Evolutionary conservation across 2,888 invertebrate genomes (phyloP).

Genomic region (Lasioglossum morio): DNA sequence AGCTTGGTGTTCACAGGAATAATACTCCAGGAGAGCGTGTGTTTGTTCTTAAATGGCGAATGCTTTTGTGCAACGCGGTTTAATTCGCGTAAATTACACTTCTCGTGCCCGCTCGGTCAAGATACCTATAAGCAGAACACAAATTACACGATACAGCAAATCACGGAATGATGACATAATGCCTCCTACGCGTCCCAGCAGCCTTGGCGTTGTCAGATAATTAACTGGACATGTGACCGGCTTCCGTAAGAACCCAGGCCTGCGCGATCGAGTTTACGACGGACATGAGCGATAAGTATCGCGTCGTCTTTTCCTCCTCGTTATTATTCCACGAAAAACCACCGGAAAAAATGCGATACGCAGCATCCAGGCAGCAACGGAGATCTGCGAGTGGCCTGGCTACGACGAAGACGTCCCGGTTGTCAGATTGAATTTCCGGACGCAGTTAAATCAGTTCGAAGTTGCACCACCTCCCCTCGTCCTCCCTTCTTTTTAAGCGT

Average conservation of each 20-base stretch:
- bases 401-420: neutral
- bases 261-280: constrained; percentile 26
- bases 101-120: constrained; percentile 1
- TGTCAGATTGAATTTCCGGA: constrained; percentile 19
- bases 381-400: neutral
- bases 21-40: neutral
- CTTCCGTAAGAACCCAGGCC: constrained; percentile 43
- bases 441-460: constrained; percentile 32
- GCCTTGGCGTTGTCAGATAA: constrained; percentile 64
- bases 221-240: constrained; percentile 56
- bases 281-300: neutral
- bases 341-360: neutral
- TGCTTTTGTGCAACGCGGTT: neutral
- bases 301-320: neutral
- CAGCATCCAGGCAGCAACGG: neutral
- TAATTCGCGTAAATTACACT: neutral
- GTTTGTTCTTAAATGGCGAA: neutral
- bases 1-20: neutral
- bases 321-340: neutral
- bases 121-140: constrained; percentile 13
- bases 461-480: neutral
- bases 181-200: constrained; percentile 54
- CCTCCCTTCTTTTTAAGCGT: constrained; percentile 49
- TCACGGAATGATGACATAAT: constrained; percentile 68
- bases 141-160: constrained; percentile 54